Evolutionary conservation across 2,113 vertebrate species (phyloP).

Genomic region (Caranx melampygus): DNA sequence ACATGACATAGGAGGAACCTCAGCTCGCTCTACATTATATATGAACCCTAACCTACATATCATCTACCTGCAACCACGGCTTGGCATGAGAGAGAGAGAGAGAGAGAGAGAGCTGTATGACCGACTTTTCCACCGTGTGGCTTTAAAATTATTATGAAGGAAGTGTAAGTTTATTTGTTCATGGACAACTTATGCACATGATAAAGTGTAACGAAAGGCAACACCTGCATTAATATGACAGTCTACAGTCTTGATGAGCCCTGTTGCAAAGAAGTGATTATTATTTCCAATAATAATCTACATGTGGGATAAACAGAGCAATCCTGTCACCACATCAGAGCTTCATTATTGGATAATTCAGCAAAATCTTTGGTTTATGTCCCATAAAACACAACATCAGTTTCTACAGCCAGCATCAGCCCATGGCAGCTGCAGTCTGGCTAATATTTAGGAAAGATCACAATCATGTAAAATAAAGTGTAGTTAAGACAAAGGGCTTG

Average conservation of each 20-base stretch:
- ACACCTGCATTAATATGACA: neutral
- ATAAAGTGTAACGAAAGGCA: neutral
- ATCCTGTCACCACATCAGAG: neutral
- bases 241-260: neutral
- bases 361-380: neutral
- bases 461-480: neutral
- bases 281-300: too few relatives aligned
- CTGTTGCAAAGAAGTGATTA: too few relatives aligned
- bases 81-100: neutral
- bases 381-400: neutral
- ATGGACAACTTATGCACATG: neutral
- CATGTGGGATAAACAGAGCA: neutral
- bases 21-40: slow-evolving; percentile 7
- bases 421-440: neutral
- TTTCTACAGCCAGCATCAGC: neutral
- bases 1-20: slow-evolving; percentile 35
- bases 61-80: neutral
- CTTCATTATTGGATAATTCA: neutral
- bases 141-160: neutral
- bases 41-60: neutral
- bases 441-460: neutral
- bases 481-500: neutral
- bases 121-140: neutral
- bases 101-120: neutral
- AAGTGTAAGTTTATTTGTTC: neutral